Conservation (phyloP, 2,888 invertebrate genomes). For the Hirtodrosophila duncani region DNA sequence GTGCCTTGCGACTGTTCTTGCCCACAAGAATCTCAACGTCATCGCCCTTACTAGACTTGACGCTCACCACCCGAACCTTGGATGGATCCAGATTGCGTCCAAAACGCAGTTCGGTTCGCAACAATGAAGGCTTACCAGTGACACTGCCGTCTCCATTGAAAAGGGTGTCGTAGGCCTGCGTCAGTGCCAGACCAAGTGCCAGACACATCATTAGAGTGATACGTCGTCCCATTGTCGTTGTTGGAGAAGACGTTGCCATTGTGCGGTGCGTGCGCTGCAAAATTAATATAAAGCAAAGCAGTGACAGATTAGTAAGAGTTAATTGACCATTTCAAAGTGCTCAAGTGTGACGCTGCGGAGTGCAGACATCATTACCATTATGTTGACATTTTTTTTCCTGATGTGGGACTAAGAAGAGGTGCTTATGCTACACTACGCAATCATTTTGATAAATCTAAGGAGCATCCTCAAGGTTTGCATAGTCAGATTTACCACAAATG, state of each 20-base stretch:
- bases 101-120: conserved; percentile 87
- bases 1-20: conserved; percentile 69
- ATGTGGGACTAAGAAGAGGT: too few relatives aligned
- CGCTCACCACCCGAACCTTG: conserved; percentile 86
- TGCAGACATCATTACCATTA: too few relatives aligned
- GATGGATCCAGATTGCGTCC: conserved; percentile 87
- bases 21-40: conserved; percentile 83
- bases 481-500: too few relatives aligned
- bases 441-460: too few relatives aligned
- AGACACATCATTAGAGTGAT: conserved; percentile 21
- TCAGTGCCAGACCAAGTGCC: conserved; percentile 21
- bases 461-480: too few relatives aligned
- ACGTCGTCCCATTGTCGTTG: conserved; percentile 22
- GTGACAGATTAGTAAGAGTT: conserved; percentile 33
- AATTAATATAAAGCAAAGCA: conserved; percentile 30
- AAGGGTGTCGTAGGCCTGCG: conserved; percentile 15
- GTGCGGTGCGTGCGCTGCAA: conserved; percentile 41
- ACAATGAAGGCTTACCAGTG: conserved; percentile 80
- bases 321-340: conserved; percentile 18
- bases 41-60: conserved; percentile 86
- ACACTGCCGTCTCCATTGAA: conserved; percentile 12
- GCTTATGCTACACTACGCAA: too few relatives aligned
- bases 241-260: conserved; percentile 26
- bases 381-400: too few relatives aligned
- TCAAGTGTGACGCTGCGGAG: too few relatives aligned